Percentiles rank a stretch among this genome's conserved stretches.
These are phyloP conservation scores for Listrodromus nycthemerus DNA, from an alignment of 2,888 invertebrate genomes.

Conservation along the genomic window DNA sequence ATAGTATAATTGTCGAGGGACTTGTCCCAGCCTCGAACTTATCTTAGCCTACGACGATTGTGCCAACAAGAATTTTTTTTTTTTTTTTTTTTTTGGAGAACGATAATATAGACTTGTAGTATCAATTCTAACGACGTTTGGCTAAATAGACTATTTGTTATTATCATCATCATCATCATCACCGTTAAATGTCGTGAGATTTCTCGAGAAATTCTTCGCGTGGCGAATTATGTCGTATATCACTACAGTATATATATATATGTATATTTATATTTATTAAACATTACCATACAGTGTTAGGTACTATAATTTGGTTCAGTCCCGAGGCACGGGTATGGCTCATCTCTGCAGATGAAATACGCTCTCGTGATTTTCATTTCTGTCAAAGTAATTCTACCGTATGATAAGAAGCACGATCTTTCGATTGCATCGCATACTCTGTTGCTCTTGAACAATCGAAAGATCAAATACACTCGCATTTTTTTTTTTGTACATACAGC, in stretches of 20 bases:
- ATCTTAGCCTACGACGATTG: conserved; percentile 29
- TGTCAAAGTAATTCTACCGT: not conserved
- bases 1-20: conserved; percentile 15
- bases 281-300: conserved; percentile 60
- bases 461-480: conserved; percentile 27
- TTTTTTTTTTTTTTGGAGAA: not conserved
- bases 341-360: conserved; percentile 33
- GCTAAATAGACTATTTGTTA: conserved; percentile 26
- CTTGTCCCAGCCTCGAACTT: not conserved
- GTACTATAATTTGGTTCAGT: conserved; percentile 67
- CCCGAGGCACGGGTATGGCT: conserved; percentile 50
- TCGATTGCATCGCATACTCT: conserved; percentile 11
- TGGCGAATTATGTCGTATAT: conserved; percentile 49
- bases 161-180: conserved; percentile 28
- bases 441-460: not conserved
- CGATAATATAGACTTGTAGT: not conserved
- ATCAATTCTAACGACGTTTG: conserved; percentile 8
- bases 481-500: conserved; percentile 50
- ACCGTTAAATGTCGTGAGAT: conserved; percentile 24
- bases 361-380: conserved; percentile 36
- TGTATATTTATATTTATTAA: conserved; percentile 57
- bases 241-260: conserved; percentile 46
- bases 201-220: conserved; percentile 29
- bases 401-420: conserved; percentile 27
- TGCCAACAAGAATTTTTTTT: conserved; percentile 8